Percentiles rank a stretch among this genome's conserved stretches.
These are phyloP conservation scores for Schizaphis graminum DNA, from an alignment of 2,888 invertebrate species.

Conservation along the genomic window DNA sequence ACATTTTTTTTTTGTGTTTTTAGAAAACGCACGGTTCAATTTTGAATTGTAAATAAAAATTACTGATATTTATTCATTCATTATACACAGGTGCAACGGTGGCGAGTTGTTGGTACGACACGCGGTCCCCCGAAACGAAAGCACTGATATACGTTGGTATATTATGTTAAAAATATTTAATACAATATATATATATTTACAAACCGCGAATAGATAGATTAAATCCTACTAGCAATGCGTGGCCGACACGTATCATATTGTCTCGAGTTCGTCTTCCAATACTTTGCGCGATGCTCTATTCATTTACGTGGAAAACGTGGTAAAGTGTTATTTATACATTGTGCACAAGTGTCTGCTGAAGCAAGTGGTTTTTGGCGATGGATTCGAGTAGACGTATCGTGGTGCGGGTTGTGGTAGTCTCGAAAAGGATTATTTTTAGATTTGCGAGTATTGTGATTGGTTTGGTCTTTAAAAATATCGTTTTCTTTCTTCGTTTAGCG, in stretches of 20 bases:
- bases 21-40: not conserved
- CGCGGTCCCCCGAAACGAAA: not conserved
- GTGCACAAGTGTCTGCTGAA: too few species aligned
- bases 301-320: too few species aligned
- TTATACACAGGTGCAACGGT: not conserved
- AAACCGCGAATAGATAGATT: not conserved
- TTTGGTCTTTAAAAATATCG: too few species aligned
- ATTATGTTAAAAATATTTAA: too few species aligned
- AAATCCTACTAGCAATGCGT: not conserved
- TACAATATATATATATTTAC: not conserved
- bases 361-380: too few species aligned
- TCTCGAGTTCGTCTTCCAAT: not conserved
- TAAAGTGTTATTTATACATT: too few species aligned
- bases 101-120: not conserved
- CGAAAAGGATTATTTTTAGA: too few species aligned
- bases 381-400: too few species aligned
- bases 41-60: not conserved
- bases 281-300: not conserved
- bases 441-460: too few species aligned
- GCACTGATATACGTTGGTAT: too few species aligned
- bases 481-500: too few species aligned
- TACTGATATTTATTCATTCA: not conserved
- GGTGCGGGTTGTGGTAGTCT: too few species aligned
- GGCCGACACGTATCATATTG: not conserved
- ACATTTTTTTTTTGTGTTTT: not conserved